phyloP scores from a whole-genome alignment of 2,888 invertebrate species.

The Thecophora atra region DNA sequence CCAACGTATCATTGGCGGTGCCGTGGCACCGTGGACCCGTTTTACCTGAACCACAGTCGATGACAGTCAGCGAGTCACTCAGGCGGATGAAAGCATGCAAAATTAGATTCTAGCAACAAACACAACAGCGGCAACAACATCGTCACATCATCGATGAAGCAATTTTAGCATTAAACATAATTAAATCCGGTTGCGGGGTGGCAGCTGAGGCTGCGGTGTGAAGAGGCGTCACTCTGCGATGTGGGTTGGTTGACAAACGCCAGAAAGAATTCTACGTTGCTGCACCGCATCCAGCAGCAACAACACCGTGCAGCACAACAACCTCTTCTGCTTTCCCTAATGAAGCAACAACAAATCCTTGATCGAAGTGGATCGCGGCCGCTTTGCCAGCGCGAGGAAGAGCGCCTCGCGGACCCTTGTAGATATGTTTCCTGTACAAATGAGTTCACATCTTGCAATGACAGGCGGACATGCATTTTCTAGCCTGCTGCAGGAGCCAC shows the following conservation, averaged over 20 bases:
- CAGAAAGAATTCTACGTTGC: constrained; percentile 38
- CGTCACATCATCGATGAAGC: neutral
- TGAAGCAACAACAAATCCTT: constrained; percentile 18
- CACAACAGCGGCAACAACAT: neutral
- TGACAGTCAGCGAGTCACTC: constrained; percentile 10
- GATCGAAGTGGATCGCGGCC: neutral
- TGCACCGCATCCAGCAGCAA: neutral
- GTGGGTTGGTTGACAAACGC: constrained; percentile 47
- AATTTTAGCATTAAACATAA: constrained; percentile 15
- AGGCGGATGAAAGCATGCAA: neutral
- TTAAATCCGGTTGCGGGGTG: neutral
- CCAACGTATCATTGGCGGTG: neutral
- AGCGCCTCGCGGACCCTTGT: neutral
- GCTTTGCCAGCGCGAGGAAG: neutral
- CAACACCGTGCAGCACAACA: neutral
- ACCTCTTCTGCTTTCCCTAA: constrained; percentile 7
- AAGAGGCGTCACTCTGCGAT: neutral
- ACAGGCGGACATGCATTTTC: constrained; percentile 46
- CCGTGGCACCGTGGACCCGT: neutral
- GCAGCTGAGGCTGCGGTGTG: neutral
- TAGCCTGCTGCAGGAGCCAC: constrained; percentile 23
- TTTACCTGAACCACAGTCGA: neutral
- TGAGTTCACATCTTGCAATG: constrained; percentile 51
- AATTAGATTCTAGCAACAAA: neutral
- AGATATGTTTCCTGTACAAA: constrained; percentile 50